Evolutionary conservation across 2,113 vertebrate genomes (phyloP), one percentile per base, ranked within the genome.

Genomic region (Tetrao urogallus): DNA sequence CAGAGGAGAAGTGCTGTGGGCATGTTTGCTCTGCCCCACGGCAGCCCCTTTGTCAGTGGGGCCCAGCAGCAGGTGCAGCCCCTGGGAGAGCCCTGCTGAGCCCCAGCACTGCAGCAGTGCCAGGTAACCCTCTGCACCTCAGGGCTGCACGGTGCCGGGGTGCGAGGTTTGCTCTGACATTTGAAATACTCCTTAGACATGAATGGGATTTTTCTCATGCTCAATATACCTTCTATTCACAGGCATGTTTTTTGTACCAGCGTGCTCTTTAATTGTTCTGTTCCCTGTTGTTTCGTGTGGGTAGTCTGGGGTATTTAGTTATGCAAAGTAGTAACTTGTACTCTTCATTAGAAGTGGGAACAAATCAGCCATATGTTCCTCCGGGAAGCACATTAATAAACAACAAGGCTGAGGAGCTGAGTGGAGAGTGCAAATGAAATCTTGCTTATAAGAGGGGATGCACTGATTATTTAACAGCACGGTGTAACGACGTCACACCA

Each of bases 91-190:
- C 24, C 58, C 54, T 6, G 34, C 85, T 45, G 15, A 14, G 43
- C 22, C 2, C 8, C 10, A 54, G 40, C 11, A 0, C 81, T 25
- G 2, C 1, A 11, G 66, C 40, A 0, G 1, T 2, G 16, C 78
- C 47, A 0, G 1, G 4, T 14, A 19, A 27, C 16, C 16, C 34
- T 43, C 47, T 4, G 57, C 3, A 8, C 40, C 34, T 52, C 28
- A 10, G 6, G 5, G 30, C 52, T 80, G 52, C 22, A 13, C 1
- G 64, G 4, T 6, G 3, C 0, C 18, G 5, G 36, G 9, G 3
- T 5, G 6, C 0, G 0, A 17, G 28, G 2, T 64, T 34, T 61
- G 3, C 28, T 57, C 30, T 11, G 10, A 30, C 1, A 0, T 5
- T 4, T 2, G 20, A 2, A 88, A 7, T 5, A 3, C 34, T 15